Percentiles rank a stretch among this genome's conserved stretches.
Evolutionary conservation across 2,113 vertebrate genomes (phyloP).

Genomic region (Leucopsar rothschildi): DNA sequence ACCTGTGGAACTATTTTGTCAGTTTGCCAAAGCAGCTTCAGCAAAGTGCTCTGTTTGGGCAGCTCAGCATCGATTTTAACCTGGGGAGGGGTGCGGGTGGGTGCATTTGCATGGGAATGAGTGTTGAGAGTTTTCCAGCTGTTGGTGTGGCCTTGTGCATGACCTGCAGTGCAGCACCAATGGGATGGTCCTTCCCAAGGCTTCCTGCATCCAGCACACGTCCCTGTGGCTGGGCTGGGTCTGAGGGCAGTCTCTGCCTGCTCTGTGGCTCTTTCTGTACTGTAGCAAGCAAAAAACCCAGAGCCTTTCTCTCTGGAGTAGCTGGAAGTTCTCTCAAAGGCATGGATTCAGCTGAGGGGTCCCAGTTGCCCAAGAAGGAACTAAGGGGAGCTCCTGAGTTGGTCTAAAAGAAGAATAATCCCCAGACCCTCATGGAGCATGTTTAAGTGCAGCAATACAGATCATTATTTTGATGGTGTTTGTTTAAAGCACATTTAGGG

Average conservation of each 20-base stretch:
- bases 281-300: background rate
- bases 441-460: background rate
- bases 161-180: background rate
- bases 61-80: background rate
- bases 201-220: rapidly evolving
- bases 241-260: background rate
- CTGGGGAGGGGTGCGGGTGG: background rate
- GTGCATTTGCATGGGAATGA: background rate
- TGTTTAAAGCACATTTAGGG: background rate
- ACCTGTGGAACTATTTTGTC: background rate
- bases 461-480: background rate
- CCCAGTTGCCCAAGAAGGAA: background rate
- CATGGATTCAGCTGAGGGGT: background rate
- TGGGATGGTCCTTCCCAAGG: background rate
- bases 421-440: background rate
- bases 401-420: background rate
- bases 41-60: background rate
- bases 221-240: background rate
- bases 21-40: background rate
- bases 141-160: background rate
- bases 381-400: background rate
- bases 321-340: background rate
- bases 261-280: background rate
- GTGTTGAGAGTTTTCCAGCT: background rate
- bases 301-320: background rate